Evolutionary conservation across 2,113 vertebrate genomes (phyloP).

Genomic region (Sapayoa aenigma): DNA sequence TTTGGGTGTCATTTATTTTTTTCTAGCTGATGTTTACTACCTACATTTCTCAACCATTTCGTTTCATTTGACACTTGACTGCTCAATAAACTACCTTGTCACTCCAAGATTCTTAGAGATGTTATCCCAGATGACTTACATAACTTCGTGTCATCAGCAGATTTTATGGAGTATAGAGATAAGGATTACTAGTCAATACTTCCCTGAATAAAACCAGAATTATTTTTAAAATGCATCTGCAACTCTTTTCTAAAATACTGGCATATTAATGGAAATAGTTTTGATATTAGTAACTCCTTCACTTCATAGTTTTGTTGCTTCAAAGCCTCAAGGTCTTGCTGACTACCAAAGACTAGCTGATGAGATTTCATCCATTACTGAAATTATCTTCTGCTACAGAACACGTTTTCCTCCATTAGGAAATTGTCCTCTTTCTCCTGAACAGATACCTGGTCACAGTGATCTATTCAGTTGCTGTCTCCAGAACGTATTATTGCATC

Average conservation of each 20-base stretch:
- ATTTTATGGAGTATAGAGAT: background rate
- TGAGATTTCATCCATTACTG: background rate
- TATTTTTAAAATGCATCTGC: background rate
- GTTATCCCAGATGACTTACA: background rate
- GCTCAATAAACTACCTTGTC: background rate
- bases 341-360: background rate
- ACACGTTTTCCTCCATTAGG: background rate
- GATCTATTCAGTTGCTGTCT: background rate
- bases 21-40: background rate
- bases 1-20: background rate
- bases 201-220: background rate
- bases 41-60: background rate
- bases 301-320: background rate
- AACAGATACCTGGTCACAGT: background rate
- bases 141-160: background rate
- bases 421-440: background rate
- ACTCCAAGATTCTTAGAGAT: background rate
- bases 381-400: background rate
- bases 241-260: background rate
- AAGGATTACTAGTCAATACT: background rate
- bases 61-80: background rate
- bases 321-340: background rate
- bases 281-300: background rate
- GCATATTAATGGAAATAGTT: background rate
- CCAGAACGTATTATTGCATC: background rate